A percentile compares a stretch with the other conserved stretches of the same genome.
These are phyloP conservation scores for Drosophila obscura DNA, from an alignment of 1,140 invertebrate species.

Conservation along the genomic window DNA sequence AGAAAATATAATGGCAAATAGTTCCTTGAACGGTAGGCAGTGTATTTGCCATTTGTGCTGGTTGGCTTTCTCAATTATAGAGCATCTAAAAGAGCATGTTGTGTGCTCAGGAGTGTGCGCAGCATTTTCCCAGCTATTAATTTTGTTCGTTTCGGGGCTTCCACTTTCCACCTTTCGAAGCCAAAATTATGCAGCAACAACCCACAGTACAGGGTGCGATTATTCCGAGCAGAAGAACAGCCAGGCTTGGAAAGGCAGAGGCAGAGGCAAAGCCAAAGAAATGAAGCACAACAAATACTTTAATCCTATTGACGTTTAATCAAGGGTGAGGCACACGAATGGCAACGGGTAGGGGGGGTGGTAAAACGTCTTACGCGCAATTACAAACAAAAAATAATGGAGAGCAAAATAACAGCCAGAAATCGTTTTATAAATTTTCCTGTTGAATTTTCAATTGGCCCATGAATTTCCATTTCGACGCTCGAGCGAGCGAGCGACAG, in stretches of 20 bases:
- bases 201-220: no score
- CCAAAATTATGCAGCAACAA: constrained; percentile 39
- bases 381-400: constrained; percentile 12
- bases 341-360: constrained; percentile 1
- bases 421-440: constrained; percentile 66
- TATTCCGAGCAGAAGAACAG: background rate
- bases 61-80: background rate
- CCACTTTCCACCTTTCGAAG: constrained; percentile 28
- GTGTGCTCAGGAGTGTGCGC: background rate
- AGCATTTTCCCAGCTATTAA: constrained; percentile 15
- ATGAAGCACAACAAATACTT: constrained; percentile 57
- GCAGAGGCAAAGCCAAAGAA: background rate
- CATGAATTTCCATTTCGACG: constrained; percentile 61
- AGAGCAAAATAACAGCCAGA: constrained; percentile 16
- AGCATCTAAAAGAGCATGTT: background rate
- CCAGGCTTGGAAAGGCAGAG: background rate
- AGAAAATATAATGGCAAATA: no score
- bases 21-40: no score
- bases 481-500: constrained; percentile 6
- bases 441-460: constrained; percentile 71
- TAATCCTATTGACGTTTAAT: constrained; percentile 81
- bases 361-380: constrained; percentile 26
- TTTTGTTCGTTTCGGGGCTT: constrained; percentile 14
- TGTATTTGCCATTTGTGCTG: background rate
- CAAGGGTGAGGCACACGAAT: constrained; percentile 32